Conservation (phyloP, 2,888 invertebrate species). For the Drosophila nr. fundita region DNA sequence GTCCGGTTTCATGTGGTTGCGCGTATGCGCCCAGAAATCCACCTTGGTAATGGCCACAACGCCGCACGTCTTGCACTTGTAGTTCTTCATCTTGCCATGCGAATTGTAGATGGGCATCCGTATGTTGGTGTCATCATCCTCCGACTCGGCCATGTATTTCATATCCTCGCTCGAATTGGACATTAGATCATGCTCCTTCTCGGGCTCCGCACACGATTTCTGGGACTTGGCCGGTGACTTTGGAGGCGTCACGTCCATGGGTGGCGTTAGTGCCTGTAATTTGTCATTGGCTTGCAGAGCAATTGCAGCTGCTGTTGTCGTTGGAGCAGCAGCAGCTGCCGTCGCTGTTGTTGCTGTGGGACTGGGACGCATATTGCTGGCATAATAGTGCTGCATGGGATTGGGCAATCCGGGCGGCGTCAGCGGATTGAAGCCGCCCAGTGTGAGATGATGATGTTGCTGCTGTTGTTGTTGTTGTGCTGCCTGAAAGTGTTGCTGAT, state of each 20-base stretch:
- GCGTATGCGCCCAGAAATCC: constrained; percentile 97
- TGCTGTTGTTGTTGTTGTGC: constrained; percentile 68
- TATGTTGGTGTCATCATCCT: constrained; percentile 84
- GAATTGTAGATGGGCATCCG: constrained; percentile 86
- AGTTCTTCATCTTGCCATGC: constrained; percentile 93
- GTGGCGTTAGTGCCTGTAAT: constrained; percentile 82
- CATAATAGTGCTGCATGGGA: constrained; percentile 79
- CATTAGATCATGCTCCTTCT: constrained; percentile 82
- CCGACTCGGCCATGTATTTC: constrained; percentile 82
- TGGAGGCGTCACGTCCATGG: constrained; percentile 85
- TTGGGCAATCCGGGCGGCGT: constrained; percentile 87
- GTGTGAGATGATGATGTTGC: constrained; percentile 84
- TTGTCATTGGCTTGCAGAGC: constrained; percentile 63
- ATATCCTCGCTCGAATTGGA: constrained; percentile 84
- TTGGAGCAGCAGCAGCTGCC: constrained; percentile 21
- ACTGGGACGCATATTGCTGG: constrained; percentile 66
- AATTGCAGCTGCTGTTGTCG: constrained; percentile 16
- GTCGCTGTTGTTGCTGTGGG: constrained; percentile 42
- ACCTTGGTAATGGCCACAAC: constrained; percentile 94
- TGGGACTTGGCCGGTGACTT: constrained; percentile 82
- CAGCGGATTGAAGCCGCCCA: constrained; percentile 87
- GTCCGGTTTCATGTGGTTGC: constrained; percentile 96
- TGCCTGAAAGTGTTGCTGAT: constrained; percentile 72
- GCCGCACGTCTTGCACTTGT: constrained; percentile 96
- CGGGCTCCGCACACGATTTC: constrained; percentile 59